Evolutionary conservation across 2,113 vertebrate genomes (phyloP), one percentile per base, ranked within the genome.

Genomic region (Talpa occidentalis): DNA sequence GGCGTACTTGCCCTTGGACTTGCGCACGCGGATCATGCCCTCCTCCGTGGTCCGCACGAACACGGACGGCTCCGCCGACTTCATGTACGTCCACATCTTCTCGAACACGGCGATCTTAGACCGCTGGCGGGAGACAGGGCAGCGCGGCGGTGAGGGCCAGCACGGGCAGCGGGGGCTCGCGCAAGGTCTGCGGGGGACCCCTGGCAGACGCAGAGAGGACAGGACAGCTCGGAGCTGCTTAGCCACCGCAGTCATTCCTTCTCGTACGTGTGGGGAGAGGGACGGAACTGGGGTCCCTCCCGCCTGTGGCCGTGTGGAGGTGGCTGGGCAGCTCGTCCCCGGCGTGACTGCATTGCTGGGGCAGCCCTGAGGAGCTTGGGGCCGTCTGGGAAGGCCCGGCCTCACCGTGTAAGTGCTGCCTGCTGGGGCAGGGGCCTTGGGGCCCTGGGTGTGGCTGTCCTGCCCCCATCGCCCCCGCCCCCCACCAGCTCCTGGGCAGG

Each of bases 81-180:
- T 99, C 99, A 99, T 99, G 97, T 99, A 99, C 0, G 99, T 99
- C 99, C 99, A 99, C 99, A 99, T 99, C 98, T 99, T 99, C 98
- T 99, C 99, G 98, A 99, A 99, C 93, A 99, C 99, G 0, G 99
- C 99, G 11, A 99, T 99, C 98, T 99, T 99, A 54, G 99, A 99
- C 97, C 99, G 98, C 99, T 99, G 96, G 0, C 2, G 86, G 88
- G 92, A 10, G 92, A 97, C 92, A 96, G 85, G 97, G 96, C 98
- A 14, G 4, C 5, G 62, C 62, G 21, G 35, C 32, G 5, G 35
- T 24, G 69, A 10, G 69, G 12, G 16, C 35, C 30, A 17, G 35
- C 66, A n/a, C n/a, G n/a, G 10, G 12, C 28, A 4, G 62, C 64
- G 16, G 32, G n/a, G 8, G 54, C 16, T 14, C 19, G 16, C 54